Base-by-base conservation (phyloP, 2,113 vertebrate species). In the Rhadina sibilatrix region DNA sequence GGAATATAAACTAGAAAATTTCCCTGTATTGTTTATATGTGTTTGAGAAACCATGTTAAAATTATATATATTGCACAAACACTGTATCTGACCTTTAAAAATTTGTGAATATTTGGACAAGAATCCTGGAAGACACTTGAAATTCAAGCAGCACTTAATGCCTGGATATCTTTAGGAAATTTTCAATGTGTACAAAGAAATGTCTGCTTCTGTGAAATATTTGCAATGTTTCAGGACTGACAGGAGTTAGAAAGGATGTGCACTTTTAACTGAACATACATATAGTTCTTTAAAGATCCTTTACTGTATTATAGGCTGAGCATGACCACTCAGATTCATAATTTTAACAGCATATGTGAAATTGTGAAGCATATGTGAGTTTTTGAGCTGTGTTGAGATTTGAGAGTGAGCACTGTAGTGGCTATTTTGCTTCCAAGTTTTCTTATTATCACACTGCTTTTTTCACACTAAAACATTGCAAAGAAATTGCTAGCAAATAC, bases 31-130 rank as follows among this genome's bases (percentile, higher is more conserved):
- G 3, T 85, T 82, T 87, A 44, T 52, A 38, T 47, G 35, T 46
- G 11, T 63, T 93, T 49, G 33, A 84, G 68, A 89, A 93, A 61
- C 42, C n/a, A 68, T 14, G 4, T 70, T 81, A 90, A 96, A 81
- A 40, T 86, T 40, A 50, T 22, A 81, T 46, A 12, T 79, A 74
- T 88, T 81, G 50, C 4, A 5, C 88, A 95, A 96, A 76, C 28
- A 38, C 28, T 25, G 25, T 64, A 54, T 79, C 61, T 94, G 90
- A 96, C 87, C 92, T 97, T 97, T 89, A 46, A 83, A 91, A 94
- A 54, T 49, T 46, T 87, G 54, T 6, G 25, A 80, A 85, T 94
- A 88, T 96, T 96, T 96, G 65, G 42, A 88, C 53, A 93, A 91
- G 79, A 81, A 77, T 84, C 77, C 69, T 76, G 31, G 38, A 96